phyloP scores from a whole-genome alignment of 2,888 invertebrate genomes.

The Pherbina coryleti region DNA sequence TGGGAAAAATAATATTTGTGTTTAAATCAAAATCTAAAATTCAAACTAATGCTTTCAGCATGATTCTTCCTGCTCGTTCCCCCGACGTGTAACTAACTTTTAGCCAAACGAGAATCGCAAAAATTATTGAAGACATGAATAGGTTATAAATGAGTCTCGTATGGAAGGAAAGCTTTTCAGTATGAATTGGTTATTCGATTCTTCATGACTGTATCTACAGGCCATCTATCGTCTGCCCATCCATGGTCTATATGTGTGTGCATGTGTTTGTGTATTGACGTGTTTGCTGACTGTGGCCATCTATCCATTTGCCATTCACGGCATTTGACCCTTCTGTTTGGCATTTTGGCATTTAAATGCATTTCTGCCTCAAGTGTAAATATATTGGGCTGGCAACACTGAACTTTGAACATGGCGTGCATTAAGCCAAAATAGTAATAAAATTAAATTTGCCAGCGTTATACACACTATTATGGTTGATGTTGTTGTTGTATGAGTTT shows the following conservation, averaged over 20 bases:
- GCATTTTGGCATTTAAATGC: conserved; percentile 12
- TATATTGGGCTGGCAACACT: not conserved
- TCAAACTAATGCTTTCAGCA: conserved; percentile 5
- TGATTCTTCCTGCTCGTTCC: not conserved
- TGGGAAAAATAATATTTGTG: conserved; percentile 18
- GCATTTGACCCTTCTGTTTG: conserved; percentile 4
- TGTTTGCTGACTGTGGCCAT: not conserved
- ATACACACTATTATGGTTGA: not conserved
- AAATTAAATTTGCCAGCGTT: not conserved
- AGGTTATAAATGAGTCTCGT: not conserved
- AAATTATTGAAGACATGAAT: not conserved
- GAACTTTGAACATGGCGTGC: not conserved
- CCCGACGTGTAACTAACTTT: not conserved
- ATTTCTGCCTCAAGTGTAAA: conserved; percentile 21
- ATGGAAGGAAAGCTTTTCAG: not conserved
- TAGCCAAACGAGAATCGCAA: not conserved
- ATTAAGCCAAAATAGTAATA: not conserved
- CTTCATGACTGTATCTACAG: not conserved
- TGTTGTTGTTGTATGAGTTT: not conserved
- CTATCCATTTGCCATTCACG: not conserved
- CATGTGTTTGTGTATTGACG: not conserved
- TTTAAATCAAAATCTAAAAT: conserved; percentile 29
- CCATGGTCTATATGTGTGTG: not conserved
- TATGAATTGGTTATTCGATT: conserved; percentile 9
- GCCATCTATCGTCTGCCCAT: not conserved